Percentiles rank a stretch among this genome's conserved stretches.
Evolutionary conservation across 2,797 vertebrate genomes (phyloP).

Genomic region (Liasis olivaceus): DNA sequence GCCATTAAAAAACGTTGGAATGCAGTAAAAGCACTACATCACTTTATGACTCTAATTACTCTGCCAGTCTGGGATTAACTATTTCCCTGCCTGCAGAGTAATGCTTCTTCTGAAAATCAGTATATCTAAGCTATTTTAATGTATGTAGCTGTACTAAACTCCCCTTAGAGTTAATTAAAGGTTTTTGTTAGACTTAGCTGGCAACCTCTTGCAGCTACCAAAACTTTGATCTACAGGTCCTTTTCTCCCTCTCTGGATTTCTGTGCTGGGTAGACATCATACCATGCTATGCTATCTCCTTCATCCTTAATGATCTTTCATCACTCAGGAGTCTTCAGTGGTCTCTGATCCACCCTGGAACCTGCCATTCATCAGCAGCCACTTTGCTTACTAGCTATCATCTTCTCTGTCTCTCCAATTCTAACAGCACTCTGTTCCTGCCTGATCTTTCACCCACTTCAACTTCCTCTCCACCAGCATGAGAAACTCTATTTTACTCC

Average conservation of each 20-base stretch:
- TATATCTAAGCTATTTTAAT: not conserved
- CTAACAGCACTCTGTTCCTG: not conserved
- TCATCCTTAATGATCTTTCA: not conserved
- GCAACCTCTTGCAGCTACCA: not conserved
- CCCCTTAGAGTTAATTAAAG: not conserved
- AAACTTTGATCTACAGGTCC: not conserved
- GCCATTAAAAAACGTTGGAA: not conserved
- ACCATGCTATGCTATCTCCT: not conserved
- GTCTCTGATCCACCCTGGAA: not conserved
- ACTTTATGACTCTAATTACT: not conserved
- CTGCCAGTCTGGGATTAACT: not conserved
- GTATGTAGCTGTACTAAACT: not conserved
- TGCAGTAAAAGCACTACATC: not conserved
- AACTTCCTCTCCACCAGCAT: not conserved
- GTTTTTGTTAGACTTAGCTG: not conserved
- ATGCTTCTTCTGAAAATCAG: not conserved
- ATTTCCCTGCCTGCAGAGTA: not conserved
- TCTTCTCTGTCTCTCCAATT: not conserved
- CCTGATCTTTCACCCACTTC: not conserved
- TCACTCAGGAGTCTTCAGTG: not conserved
- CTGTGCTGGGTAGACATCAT: not conserved
- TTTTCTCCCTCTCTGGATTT: not conserved
- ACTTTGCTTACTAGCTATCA: not conserved
- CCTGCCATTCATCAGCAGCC: not conserved
- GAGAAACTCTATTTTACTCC: not conserved